A percentile compares a stretch with the other conserved stretches of the same genome.
These are phyloP conservation scores for Psittacus erithacus DNA, from an alignment of 2,113 vertebrate species.

Conservation along the genomic window DNA sequence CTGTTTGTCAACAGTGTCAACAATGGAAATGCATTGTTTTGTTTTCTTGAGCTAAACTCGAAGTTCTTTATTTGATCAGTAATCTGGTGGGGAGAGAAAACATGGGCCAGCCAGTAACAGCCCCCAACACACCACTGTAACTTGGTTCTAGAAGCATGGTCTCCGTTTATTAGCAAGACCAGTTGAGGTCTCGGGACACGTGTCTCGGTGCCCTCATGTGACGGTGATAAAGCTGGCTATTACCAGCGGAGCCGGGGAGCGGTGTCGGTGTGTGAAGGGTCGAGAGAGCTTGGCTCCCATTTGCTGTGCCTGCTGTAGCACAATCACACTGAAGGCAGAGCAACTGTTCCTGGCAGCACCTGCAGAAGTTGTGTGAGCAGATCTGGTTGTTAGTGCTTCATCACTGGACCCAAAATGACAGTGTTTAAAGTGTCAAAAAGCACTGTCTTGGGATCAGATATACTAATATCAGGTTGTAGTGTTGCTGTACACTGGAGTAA, in stretches of 20 bases:
- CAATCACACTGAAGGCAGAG: neutral
- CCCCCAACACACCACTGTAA: rapidly evolving
- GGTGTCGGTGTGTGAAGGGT: neutral
- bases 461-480: neutral
- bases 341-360: neutral
- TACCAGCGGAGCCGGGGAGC: rapidly evolving
- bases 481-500: neutral
- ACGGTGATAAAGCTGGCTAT: neutral
- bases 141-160: rapidly evolving
- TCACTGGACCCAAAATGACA: neutral
- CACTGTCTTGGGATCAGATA: neutral
- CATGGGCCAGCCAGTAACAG: rapidly evolving
- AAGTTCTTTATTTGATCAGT: neutral
- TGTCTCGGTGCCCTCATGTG: neutral
- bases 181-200: neutral
- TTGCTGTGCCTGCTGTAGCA: neutral
- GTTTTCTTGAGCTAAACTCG: neutral
- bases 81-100: neutral
- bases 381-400: neutral
- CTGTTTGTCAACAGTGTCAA: neutral
- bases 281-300: neutral
- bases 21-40: neutral
- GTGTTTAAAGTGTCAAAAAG: neutral
- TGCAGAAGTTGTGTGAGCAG: neutral
- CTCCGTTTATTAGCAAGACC: neutral